These are phyloP conservation scores for Chrysaora quinquecirrha DNA, from an alignment of 30 jellyfish, hydroid and myxozoan genomes.

Conservation along the genomic window DNA sequence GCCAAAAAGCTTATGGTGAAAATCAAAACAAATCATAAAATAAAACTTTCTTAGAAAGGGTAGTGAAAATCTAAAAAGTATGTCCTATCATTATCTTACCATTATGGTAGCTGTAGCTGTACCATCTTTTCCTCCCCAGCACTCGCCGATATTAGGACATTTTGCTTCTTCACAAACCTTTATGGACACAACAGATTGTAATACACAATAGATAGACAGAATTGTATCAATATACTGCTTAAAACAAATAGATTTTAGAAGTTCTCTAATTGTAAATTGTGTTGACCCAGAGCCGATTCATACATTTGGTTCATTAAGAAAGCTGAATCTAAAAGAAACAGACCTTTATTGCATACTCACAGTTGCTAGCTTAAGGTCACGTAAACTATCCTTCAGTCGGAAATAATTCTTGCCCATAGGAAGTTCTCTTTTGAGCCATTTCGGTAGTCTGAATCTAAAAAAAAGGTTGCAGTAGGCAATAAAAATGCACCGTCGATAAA, in stretches of 20 bases:
- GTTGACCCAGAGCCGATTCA: not conserved
- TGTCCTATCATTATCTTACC: constrained; percentile 66
- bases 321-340: not conserved
- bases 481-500: no score
- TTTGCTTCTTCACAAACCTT: constrained; percentile 99
- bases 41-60: no score
- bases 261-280: not conserved
- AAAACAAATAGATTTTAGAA: no score
- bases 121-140: constrained; percentile 99
- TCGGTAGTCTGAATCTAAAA: constrained; percentile 85
- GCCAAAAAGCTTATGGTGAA: no score
- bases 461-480: not conserved
- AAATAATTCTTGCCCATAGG: constrained; percentile 87
- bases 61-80: no score
- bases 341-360: constrained; percentile 17
- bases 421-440: constrained; percentile 95
- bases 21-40: no score
- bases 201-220: no score
- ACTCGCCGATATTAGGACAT: constrained; percentile 99
- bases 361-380: constrained; percentile 88
- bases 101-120: constrained; percentile 99
- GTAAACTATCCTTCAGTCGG: constrained; percentile 65
- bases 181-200: no score
- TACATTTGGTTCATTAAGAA: not conserved
- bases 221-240: no score